phyloP scores from a whole-genome alignment of 2,113 vertebrate genomes.

The Pelecanus crispus region DNA sequence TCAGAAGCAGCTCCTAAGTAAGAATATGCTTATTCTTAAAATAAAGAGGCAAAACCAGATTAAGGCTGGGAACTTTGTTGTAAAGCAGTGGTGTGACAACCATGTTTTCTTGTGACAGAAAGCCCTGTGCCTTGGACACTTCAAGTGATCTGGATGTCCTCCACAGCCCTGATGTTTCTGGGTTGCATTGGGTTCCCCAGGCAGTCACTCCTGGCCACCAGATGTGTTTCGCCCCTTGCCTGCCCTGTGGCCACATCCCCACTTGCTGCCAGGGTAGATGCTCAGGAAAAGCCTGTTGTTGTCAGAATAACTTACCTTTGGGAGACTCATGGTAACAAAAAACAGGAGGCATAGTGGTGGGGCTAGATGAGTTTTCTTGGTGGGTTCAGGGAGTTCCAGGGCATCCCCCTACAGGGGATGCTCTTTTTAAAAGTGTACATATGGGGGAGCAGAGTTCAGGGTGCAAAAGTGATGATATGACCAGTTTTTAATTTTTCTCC shows the following conservation, averaged over 20 bases:
- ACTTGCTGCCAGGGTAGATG: background rate
- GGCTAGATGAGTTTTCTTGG: background rate
- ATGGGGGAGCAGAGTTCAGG: background rate
- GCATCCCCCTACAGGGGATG: background rate
- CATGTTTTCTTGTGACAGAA: background rate
- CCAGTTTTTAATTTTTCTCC: background rate
- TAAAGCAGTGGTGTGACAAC: background rate
- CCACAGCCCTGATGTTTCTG: background rate
- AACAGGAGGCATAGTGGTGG: fast-evolving
- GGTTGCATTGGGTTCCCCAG: background rate
- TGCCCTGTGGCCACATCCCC: no score
- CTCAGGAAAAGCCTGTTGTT: background rate
- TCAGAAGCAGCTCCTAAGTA: background rate
- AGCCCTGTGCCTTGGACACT: background rate
- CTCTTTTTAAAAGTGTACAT: background rate
- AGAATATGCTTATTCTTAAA: background rate
- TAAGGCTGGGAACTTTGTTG: background rate
- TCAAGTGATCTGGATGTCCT: background rate
- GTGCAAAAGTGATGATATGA: background rate
- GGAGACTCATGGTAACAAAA: background rate
- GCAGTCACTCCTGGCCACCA: background rate
- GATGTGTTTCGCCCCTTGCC: background rate
- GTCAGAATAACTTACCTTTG: background rate
- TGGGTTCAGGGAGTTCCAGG: background rate
- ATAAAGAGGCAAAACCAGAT: background rate